Conservation (phyloP, 2,113 vertebrate genomes). For the Xiphophorus couchianus region DNA sequence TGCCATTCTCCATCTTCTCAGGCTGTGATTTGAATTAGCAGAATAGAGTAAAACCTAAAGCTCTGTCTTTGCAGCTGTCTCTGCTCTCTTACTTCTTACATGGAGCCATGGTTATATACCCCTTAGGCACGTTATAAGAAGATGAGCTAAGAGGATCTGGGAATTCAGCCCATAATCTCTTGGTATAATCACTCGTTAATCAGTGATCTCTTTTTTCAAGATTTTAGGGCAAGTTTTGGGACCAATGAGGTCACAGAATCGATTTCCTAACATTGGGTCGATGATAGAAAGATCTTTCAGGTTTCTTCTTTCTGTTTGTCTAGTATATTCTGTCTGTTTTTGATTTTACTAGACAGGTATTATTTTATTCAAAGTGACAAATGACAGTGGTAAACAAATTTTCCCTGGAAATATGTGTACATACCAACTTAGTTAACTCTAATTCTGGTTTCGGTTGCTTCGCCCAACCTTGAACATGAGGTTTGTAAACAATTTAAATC, state of each 20-base stretch:
- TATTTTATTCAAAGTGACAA: background rate
- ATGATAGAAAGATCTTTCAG: too few species aligned
- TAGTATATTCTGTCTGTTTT: background rate
- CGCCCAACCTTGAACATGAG: background rate
- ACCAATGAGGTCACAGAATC: background rate
- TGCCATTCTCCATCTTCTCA: constrained; percentile 80
- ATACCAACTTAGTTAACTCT: background rate
- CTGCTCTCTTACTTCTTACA: constrained; percentile 17
- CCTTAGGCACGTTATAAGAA: constrained; percentile 16
- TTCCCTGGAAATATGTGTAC: background rate
- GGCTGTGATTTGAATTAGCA: constrained; percentile 2
- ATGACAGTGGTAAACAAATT: background rate
- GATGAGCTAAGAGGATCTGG: constrained; percentile 38
- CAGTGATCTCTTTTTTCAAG: constrained; percentile 13
- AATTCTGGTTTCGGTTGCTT: background rate
- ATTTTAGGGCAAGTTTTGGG: constrained; percentile 7
- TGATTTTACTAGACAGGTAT: background rate
- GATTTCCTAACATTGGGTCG: background rate
- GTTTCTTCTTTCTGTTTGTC: background rate
- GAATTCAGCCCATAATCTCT: constrained; percentile 32
- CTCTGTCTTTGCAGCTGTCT: constrained; percentile 23
- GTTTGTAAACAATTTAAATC: background rate
- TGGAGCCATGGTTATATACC: constrained; percentile 47
- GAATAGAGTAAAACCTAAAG: constrained; percentile 1
- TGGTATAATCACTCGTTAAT: constrained; percentile 37